Base-by-base conservation (phyloP, 2,797 vertebrate genomes). In the Delichon dasypus region DNA sequence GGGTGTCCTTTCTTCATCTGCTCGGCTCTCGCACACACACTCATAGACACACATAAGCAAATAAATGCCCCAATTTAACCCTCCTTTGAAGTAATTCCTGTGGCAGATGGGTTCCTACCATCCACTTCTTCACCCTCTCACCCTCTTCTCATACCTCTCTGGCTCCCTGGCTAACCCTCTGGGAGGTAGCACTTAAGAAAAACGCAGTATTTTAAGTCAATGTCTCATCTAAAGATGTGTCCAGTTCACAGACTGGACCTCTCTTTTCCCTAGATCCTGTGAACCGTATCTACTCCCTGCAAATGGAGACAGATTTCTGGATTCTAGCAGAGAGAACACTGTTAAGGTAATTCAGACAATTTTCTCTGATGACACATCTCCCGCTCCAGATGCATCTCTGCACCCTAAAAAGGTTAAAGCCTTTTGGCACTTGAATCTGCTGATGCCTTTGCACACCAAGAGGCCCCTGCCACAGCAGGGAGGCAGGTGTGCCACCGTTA, bases 291-390 rank as follows among this genome's bases (percentile, higher is more conserved):
- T 86, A 74, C 38, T 93, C 73, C 51, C 71, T n/a, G 45, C 51
- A 77, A 80, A 83, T 11, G 26, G 54, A 85, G 77, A 68, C 36
- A 25, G 32, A 13, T 72, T 90, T 96, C 87, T 93, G 90, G 93
- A 81, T 79, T 76, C 83, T 71, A 86, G 73, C 34, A 71, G 62
- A 79, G 73, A 90, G 44, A 93, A 79, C 48, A 54, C 1, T 18
- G 34, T 48, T 86, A 85, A 85, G 73, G 60, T 72, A 90, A 96
- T 77, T 81, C 88, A 89, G 84, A 60, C 44, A 23, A 66, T 94
- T 93, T 93, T 92, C 81, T 71, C 70, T 72, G 88, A 74, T 94
- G 93, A 94, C 85, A 95, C 91, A 91, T 82, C 92, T 85, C 73
- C 80, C 20, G 36, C 36, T 82, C 80, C 66, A 62, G 75, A 60